Conservation (phyloP, 2,797 vertebrate species). For the Otolemur crassicaudatus region DNA sequence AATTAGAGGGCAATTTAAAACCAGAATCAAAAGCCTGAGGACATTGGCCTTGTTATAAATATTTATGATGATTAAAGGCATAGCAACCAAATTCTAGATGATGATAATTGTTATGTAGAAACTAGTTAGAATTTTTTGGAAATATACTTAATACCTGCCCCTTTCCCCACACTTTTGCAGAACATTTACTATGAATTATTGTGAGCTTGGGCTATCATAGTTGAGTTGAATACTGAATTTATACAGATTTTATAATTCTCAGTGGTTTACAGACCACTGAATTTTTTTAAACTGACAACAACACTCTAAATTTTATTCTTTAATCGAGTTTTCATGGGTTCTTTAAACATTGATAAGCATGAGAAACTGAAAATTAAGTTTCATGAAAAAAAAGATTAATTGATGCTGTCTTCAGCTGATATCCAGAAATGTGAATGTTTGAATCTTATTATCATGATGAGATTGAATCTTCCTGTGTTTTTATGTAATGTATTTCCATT, state of each 20-base stretch:
- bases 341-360: conserved; percentile 71
- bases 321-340: not conserved
- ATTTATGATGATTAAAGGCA: conserved; percentile 79
- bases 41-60: conserved; percentile 81
- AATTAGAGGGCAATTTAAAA: conserved; percentile 79
- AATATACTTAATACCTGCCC: not conserved
- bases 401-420: conserved; percentile 25
- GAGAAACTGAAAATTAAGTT: conserved; percentile 59
- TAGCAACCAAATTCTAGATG: conserved; percentile 59
- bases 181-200: not conserved
- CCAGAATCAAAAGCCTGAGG: conserved; percentile 74
- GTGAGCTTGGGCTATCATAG: not conserved
- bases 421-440: not conserved
- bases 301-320: not conserved
- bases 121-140: conserved; percentile 13
- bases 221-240: conserved; percentile 39
- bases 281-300: not conserved
- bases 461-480: conserved; percentile 49
- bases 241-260: conserved; percentile 1
- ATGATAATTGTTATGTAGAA: not conserved
- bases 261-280: not conserved
- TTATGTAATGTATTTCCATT: conserved; percentile 50
- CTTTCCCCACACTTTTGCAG: not conserved
- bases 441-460: conserved; percentile 9
- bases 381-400: conserved; percentile 65